These are phyloP conservation scores for Lathamus discolor DNA, from an alignment of 2,113 vertebrate genomes.

Conservation along the genomic window DNA sequence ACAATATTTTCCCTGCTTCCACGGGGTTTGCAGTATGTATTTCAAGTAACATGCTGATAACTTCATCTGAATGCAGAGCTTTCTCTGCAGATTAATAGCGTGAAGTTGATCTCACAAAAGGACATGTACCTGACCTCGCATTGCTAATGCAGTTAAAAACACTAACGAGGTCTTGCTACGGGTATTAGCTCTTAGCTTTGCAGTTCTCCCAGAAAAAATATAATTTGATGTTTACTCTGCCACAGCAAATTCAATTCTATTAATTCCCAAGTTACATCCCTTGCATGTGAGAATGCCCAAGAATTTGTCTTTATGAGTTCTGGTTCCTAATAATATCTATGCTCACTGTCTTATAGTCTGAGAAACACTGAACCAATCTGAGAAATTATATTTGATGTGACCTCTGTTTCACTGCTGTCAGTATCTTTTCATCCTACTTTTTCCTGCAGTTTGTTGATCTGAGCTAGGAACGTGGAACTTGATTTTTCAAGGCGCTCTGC, in stretches of 20 bases:
- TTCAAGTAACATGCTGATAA: neutral
- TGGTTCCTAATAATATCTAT: neutral
- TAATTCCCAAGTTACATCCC: neutral
- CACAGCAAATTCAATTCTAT: neutral
- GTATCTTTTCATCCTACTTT: neutral
- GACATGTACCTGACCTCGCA: neutral
- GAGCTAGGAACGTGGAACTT: neutral
- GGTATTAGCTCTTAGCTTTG: neutral
- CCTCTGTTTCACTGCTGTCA: neutral
- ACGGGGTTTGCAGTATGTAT: neutral
- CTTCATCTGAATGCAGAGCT: neutral
- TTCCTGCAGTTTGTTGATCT: neutral
- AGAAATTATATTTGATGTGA: neutral
- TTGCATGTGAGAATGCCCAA: neutral
- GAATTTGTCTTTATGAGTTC: conserved; percentile 5
- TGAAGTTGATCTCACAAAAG: neutral
- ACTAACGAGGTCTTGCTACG: neutral
- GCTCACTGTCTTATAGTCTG: neutral
- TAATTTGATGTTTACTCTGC: neutral
- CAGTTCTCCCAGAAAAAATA: neutral
- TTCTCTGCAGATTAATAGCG: neutral
- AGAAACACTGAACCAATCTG: neutral
- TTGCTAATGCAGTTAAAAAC: conserved; percentile 21
- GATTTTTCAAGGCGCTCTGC: neutral
- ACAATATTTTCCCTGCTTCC: neutral